Evolutionary conservation across 1,140 invertebrate species (phyloP).

Genomic region (Dufourea novaeangliae): DNA sequence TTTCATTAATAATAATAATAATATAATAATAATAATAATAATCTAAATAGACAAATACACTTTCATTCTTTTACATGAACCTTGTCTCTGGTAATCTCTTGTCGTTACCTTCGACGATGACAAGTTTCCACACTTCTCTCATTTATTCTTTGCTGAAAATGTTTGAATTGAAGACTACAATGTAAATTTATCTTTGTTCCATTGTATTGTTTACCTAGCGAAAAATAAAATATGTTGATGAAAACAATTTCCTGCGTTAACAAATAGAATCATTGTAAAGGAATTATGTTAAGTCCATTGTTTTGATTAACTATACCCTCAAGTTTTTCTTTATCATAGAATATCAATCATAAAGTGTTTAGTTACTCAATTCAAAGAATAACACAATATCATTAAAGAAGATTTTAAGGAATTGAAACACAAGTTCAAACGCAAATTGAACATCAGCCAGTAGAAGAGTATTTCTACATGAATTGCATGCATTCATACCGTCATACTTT

Average conservation of each 20-base stretch:
- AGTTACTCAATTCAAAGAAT: constrained; percentile 7
- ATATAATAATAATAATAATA: constrained; percentile 23
- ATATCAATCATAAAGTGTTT: constrained; percentile 26
- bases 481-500: constrained; percentile 64
- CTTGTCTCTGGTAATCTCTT: constrained; percentile 56
- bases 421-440: constrained; percentile 27
- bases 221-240: constrained; percentile 45
- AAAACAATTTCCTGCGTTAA: constrained; percentile 25
- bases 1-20: constrained; percentile 59
- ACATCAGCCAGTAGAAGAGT: constrained; percentile 45
- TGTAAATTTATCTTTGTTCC: constrained; percentile 20
- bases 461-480: constrained; percentile 57
- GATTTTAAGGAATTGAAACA: constrained; percentile 15
- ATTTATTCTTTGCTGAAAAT: constrained; percentile 35
- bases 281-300: constrained; percentile 24
- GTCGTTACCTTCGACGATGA: constrained; percentile 53
- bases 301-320: constrained; percentile 43
- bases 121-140: constrained; percentile 44
- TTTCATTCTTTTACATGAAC: constrained; percentile 64
- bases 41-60: constrained; percentile 69
- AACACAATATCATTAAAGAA: constrained; percentile 29
- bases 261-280: constrained; percentile 26
- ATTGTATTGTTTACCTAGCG: constrained; percentile 10
- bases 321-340: constrained; percentile 21
- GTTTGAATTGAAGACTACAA: constrained; percentile 43